phyloP scores from a whole-genome alignment of 2,797 vertebrate genomes.

The Esox lucius region DNA sequence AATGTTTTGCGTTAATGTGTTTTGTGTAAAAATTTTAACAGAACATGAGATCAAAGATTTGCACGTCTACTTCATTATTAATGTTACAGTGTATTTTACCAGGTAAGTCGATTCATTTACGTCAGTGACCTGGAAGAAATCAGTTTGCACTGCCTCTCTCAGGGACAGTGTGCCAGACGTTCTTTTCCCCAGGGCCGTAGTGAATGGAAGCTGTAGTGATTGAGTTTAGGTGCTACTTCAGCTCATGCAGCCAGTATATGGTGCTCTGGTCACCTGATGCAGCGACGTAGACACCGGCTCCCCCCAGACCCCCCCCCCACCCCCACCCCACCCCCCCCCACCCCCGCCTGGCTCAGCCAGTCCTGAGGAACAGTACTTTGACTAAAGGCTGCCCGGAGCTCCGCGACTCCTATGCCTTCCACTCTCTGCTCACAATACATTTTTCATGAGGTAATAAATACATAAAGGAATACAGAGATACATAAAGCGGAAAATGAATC shows the following conservation, averaged over 20 bases:
- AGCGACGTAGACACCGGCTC: constrained; percentile 44
- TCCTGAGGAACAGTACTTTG: constrained; percentile 57
- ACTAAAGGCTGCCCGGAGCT: constrained; percentile 54
- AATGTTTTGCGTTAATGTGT: no score
- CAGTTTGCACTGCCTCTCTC: no score
- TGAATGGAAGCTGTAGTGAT: constrained; percentile 45
- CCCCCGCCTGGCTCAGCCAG: constrained; percentile 25
- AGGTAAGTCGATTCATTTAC: no score
- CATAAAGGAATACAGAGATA: constrained; percentile 66
- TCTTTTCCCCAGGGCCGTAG: constrained; percentile 41
- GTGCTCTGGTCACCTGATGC: constrained; percentile 36
- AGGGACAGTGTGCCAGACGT: background rate
- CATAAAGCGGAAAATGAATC: constrained; percentile 65
- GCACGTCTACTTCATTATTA: no score
- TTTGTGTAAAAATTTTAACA: no score
- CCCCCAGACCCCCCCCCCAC: constrained; percentile 30
- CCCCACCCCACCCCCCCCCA: no score
- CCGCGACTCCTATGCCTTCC: constrained; percentile 32
- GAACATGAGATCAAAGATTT: no score
- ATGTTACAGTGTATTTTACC: no score
- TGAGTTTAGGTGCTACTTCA: constrained; percentile 49
- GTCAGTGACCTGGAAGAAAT: no score
- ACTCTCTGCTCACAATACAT: constrained; percentile 52
- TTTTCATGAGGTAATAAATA: constrained; percentile 72
- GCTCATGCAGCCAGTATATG: constrained; percentile 33